Conservation (phyloP, 2,113 vertebrate species). For the Choloepus hoffmanni region DNA sequence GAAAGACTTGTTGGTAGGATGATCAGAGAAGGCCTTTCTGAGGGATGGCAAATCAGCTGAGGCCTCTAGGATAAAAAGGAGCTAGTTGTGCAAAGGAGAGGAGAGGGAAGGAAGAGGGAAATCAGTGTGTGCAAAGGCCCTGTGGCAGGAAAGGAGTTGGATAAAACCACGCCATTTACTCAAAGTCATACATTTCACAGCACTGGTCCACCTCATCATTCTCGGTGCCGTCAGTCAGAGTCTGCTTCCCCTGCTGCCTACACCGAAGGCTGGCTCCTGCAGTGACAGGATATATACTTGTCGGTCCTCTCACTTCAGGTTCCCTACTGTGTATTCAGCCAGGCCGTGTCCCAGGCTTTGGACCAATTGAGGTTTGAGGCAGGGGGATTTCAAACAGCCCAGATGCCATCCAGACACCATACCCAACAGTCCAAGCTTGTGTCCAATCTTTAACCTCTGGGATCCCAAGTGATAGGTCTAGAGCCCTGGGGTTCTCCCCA, state of each 20-base stretch:
- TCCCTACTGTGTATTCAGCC: background rate
- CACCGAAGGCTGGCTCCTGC: background rate
- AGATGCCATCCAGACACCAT: background rate
- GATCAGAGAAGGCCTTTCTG: background rate
- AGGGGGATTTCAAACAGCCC: background rate
- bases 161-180: background rate
- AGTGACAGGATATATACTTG: too few relatives aligned
- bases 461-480: background rate
- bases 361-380: background rate
- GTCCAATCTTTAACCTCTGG: background rate
- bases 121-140: background rate
- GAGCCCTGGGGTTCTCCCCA: background rate
- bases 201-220: background rate
- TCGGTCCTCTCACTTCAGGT: background rate
- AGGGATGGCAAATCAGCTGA: background rate
- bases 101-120: too few relatives aligned
- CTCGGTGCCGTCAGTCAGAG: background rate
- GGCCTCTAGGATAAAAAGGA: background rate
- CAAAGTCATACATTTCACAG: background rate
- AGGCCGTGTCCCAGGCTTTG: background rate
- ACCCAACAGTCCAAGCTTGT: background rate
- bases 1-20: background rate
- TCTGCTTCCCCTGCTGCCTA: background rate
- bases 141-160: background rate
- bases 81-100: background rate